These are phyloP conservation scores for Carabus problematicus DNA, from an alignment of 2,888 invertebrate species.

Conservation along the genomic window DNA sequence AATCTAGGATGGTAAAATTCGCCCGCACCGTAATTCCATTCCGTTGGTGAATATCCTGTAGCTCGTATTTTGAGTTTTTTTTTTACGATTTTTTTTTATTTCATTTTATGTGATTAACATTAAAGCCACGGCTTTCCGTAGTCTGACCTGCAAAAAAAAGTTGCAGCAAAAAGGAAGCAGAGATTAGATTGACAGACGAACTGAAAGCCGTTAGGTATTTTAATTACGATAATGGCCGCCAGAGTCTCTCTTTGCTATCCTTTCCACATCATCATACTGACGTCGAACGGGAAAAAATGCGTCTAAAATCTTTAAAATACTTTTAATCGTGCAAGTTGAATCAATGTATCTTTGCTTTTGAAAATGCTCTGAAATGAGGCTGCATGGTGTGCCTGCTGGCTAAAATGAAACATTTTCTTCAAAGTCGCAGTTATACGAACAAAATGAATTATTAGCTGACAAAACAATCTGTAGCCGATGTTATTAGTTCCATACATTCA, in stretches of 20 bases:
- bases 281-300: slow-evolving; percentile 23
- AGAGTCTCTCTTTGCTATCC: slow-evolving; percentile 14
- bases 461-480: too few relatives aligned
- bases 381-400: too few relatives aligned
- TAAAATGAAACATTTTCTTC: too few relatives aligned
- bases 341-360: neutral
- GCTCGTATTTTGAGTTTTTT: slow-evolving; percentile 25
- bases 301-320: too few relatives aligned
- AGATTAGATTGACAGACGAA: slow-evolving; percentile 39
- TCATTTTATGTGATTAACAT: slow-evolving; percentile 35
- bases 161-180: slow-evolving; percentile 33
- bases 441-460: too few relatives aligned
- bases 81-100: slow-evolving; percentile 25
- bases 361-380: neutral
- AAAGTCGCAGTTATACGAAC: too few relatives aligned
- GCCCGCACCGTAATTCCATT: slow-evolving; percentile 23
- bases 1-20: slow-evolving; percentile 25
- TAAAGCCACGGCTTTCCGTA: slow-evolving; percentile 29
- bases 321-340: neutral
- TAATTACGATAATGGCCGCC: slow-evolving; percentile 35
- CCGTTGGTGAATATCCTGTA: slow-evolving; percentile 24
- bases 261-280: slow-evolving; percentile 24
- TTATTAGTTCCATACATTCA: too few relatives aligned
- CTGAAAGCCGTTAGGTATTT: slow-evolving; percentile 37
- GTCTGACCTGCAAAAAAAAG: slow-evolving; percentile 28